Conservation (phyloP, 2,113 vertebrate species). For the Chionodraco myersi region DNA sequence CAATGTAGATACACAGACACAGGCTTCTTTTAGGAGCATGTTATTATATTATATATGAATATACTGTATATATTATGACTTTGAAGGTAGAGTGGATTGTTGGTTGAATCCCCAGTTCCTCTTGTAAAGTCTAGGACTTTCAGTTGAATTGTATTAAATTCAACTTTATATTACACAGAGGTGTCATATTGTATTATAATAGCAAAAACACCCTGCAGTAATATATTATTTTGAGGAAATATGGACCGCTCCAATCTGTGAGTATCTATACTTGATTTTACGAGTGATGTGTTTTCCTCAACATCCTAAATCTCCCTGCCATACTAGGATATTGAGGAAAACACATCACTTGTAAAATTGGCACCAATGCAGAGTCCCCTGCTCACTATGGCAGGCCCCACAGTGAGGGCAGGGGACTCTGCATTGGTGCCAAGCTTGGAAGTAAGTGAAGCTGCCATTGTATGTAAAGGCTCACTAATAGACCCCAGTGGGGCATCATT, state of each 20-base stretch:
- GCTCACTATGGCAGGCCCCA: constrained; percentile 6
- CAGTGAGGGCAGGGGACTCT: constrained; percentile 56
- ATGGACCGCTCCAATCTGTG: constrained; percentile 1
- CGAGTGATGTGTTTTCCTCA: constrained; percentile 44
- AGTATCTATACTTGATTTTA: constrained; percentile 20
- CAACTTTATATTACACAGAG: not conserved
- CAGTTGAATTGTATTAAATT: not conserved
- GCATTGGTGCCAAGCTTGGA: constrained; percentile 61
- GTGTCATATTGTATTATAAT: not conserved
- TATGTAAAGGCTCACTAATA: constrained; percentile 84
- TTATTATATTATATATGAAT: not conserved
- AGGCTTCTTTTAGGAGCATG: not conserved
- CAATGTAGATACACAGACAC: not conserved
- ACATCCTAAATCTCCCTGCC: constrained; percentile 44
- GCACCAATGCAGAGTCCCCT: no score
- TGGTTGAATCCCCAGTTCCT: not conserved
- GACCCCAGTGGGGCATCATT: constrained; percentile 85
- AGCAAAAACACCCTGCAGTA: not conserved
- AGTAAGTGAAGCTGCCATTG: constrained; percentile 64
- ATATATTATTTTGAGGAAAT: constrained; percentile 2
- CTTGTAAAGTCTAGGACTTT: not conserved
- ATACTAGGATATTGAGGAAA: no score
- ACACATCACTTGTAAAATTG: no score
- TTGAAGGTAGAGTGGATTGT: not conserved
- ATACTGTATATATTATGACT: not conserved